Evolutionary conservation across 2,888 invertebrate species (phyloP).

Genomic region (Cryptosula pallasiana): DNA sequence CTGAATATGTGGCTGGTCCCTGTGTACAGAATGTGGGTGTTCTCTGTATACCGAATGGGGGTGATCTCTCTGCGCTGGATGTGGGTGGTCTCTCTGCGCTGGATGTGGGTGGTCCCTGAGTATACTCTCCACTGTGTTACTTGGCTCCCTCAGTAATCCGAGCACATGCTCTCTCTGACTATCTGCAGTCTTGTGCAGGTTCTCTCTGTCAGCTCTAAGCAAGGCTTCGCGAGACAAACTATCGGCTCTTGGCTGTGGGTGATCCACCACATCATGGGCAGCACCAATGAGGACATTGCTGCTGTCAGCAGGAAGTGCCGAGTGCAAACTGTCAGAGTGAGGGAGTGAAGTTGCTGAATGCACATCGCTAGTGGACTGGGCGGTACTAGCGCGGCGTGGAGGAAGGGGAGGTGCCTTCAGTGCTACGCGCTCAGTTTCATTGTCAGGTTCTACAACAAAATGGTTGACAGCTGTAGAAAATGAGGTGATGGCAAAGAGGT

Average conservation of each 20-base stretch:
- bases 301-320: background rate
- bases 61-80: background rate
- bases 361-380: background rate
- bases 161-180: background rate
- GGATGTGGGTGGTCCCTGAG: background rate
- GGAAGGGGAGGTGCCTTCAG: constrained; percentile 18
- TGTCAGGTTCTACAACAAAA: background rate
- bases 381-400: background rate
- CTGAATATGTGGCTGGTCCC: background rate
- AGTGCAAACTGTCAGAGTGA: background rate
- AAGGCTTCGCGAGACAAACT: background rate
- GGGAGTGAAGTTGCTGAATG: background rate
- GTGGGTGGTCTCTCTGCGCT: background rate
- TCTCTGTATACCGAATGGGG: background rate
- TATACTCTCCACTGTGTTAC: background rate
- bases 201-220: background rate
- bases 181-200: background rate
- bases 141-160: background rate
- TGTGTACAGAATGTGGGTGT: background rate
- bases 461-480: background rate
- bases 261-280: background rate
- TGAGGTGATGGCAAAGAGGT: background rate
- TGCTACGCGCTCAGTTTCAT: background rate
- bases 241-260: no score
- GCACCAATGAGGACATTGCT: background rate